Evolutionary conservation across 2,113 vertebrate species (phyloP).

Genomic region (Romanogobio albipinnatus): DNA sequence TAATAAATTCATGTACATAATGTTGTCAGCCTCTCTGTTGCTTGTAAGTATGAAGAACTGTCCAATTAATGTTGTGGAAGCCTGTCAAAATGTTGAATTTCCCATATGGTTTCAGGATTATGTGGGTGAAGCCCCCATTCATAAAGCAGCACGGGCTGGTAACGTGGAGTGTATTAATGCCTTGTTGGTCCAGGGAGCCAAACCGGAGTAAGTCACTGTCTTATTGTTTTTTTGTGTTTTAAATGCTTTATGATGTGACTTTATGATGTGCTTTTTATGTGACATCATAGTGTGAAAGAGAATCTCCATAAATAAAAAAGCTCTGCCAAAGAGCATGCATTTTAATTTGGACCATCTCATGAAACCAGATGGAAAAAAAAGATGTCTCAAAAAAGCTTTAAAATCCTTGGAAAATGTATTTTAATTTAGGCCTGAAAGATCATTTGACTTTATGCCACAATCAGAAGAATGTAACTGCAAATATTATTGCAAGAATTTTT

Average conservation of each 20-base stretch:
- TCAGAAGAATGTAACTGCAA: neutral
- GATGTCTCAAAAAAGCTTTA: neutral
- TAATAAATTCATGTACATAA: neutral
- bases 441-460: neutral
- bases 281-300: conserved; percentile 22
- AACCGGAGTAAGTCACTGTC: conserved; percentile 86
- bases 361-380: conserved; percentile 21
- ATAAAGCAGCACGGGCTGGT: conserved; percentile 95
- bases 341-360: conserved; percentile 19
- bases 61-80: neutral
- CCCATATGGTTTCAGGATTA: conserved; percentile 82
- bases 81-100: conserved; percentile 2
- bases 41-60: neutral
- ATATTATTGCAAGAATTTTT: neutral
- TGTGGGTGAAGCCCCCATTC: conserved; percentile 92
- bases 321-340: neutral
- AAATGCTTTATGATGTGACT: conserved; percentile 1
- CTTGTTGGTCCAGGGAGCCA: conserved; percentile 89
- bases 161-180: conserved; percentile 92
- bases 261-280: neutral
- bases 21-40: neutral
- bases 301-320: conserved; percentile 41
- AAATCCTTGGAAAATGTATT: neutral
- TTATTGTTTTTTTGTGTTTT: neutral
- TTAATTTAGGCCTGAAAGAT: neutral